Conservation (phyloP, 2,888 invertebrate genomes). For the Cataglyphis cursor region DNA sequence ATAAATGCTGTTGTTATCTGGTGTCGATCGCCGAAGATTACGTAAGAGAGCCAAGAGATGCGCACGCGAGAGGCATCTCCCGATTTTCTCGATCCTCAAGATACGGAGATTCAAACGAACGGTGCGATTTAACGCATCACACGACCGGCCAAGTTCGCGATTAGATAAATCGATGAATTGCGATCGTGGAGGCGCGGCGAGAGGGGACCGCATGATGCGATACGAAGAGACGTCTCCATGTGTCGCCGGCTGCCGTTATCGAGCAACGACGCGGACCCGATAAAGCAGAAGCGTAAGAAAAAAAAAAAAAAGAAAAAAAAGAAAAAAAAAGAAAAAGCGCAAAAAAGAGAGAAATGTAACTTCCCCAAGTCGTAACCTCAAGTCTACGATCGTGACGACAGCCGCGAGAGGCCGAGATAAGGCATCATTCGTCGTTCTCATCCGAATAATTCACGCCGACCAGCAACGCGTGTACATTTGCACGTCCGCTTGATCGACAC, state of each 20-base stretch:
- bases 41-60: conserved; percentile 15
- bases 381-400: conserved; percentile 71
- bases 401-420: conserved; percentile 60
- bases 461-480: conserved; percentile 15
- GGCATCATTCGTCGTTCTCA: conserved; percentile 50
- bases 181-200: conserved; percentile 25
- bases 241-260: conserved; percentile 37
- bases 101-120: conserved; percentile 2
- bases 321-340: conserved; percentile 43
- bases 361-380: conserved; percentile 72
- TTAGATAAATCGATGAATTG: conserved; percentile 65
- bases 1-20: conserved; percentile 15
- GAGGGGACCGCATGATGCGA: conserved; percentile 10
- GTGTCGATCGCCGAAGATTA: conserved; percentile 22
- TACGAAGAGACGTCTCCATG: conserved; percentile 28
- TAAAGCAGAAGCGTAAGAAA: conserved; percentile 67
- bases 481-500: conserved; percentile 19
- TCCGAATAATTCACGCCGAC: conserved; percentile 58
- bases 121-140: conserved; percentile 35
- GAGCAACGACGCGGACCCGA: conserved; percentile 49
- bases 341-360: conserved; percentile 70
- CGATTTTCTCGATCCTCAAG: conserved; percentile 49
- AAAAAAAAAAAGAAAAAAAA: not conserved
- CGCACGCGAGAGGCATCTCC: not conserved
- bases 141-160: conserved; percentile 60